Evolutionary conservation across 1,140 invertebrate genomes (phyloP).

Genomic region (Hestina assimilis): DNA sequence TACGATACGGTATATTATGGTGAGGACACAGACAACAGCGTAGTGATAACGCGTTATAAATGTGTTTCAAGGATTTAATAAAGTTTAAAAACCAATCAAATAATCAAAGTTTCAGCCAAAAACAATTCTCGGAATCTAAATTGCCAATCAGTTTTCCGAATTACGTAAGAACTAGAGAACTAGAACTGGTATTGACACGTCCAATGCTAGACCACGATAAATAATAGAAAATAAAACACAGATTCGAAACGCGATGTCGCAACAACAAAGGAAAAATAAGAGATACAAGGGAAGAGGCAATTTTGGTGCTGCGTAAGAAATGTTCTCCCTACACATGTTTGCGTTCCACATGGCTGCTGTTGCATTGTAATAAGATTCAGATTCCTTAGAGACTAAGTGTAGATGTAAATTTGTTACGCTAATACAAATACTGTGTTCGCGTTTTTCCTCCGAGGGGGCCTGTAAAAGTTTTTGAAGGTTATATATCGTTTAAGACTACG

Average conservation of each 20-base stretch:
- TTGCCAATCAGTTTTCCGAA: conserved; percentile 4
- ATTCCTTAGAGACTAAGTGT: conserved; percentile 1
- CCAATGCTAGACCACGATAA: conserved; percentile 26
- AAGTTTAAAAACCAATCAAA: not conserved
- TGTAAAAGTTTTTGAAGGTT: conserved; percentile 51
- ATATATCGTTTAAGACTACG: conserved; percentile 48
- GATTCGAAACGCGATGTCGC: conserved; percentile 41
- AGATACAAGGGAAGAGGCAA: conserved; percentile 60
- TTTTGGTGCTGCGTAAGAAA: conserved; percentile 53
- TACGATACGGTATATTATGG: too few species aligned
- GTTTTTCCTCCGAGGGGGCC: conserved; percentile 45
- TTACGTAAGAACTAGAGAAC: conserved; percentile 21
- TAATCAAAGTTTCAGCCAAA: not conserved
- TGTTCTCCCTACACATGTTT: conserved; percentile 33
- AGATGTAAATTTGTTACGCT: conserved; percentile 33
- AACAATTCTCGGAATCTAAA: not conserved
- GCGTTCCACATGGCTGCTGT: conserved; percentile 25
- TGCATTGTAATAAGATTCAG: conserved; percentile 26
- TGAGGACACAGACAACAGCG: too few species aligned
- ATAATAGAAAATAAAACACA: conserved; percentile 46
- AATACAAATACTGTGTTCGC: conserved; percentile 54
- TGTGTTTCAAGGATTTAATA: too few species aligned
- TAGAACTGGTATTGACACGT: conserved; percentile 29
- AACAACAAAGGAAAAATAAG: conserved; percentile 44
- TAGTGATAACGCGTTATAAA: too few species aligned